Base-by-base conservation (phyloP, 2,797 vertebrate species). In the Molossus alvarezi region DNA sequence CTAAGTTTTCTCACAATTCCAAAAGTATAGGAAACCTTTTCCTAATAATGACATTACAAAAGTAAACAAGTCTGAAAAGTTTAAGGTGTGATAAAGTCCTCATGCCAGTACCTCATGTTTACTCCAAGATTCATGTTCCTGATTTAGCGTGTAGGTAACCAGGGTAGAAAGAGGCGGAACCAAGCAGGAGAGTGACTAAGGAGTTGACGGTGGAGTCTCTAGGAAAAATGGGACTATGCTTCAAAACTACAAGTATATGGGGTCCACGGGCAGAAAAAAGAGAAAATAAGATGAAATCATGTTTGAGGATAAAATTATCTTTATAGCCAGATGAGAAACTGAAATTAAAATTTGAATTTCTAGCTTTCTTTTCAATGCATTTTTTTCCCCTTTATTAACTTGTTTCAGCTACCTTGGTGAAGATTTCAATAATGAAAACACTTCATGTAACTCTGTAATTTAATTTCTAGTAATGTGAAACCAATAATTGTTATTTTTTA, bases 391-490 rank as follows among this genome's bases (percentile, higher is more conserved):
- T 67, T 87, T n/a, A 60, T 65, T 90, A 71, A 82, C 23, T 82
- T 96, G 23, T 29, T 75, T 88, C 41, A 2, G 17, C 6, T 90
- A 60, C 14, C 20, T 62, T 86, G 27, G 17, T n/a, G 72, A 64
- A 45, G 20, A 90, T 82, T 94, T 89, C 11, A 95, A 90, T 33
- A 87, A 53, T 41, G 3, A 88, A 85, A 93, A 73, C 5, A 20
- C 8, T 82, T 93, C 27, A 12, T 29, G 12, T 21, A 88, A 87
- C 41, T 58, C 57, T 65, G 20, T 9, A 77, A 91, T 91, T 81
- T 45, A 86, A 77, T 91, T 94, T 95, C 88, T 65, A 93, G 57
- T 41, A 75, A 20, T 81, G 11, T 55, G 77, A 92, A 92, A 18
- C 20, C 27, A 80, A 89, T 86, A 62, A 77, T 86, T 62, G 33